Percentiles rank a stretch among this genome's conserved stretches.
phyloP scores from a whole-genome alignment of 64 coral and sea anemone species.

The Montipora sp. region DNA sequence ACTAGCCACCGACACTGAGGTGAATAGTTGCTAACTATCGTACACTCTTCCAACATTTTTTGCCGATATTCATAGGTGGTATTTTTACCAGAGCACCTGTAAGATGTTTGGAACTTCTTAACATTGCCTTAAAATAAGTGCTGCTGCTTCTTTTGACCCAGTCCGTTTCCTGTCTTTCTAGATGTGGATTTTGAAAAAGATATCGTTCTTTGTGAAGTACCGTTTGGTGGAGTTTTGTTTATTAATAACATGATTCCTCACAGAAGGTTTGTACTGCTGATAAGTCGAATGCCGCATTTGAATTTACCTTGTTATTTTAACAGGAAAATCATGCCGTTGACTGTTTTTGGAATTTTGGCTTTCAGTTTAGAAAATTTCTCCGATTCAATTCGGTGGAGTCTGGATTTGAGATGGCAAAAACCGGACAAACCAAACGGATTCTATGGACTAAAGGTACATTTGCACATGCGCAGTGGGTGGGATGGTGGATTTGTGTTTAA shows the following conservation, averaged over 20 bases:
- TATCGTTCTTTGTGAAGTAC: conserved; percentile 85
- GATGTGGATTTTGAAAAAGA: conserved; percentile 81
- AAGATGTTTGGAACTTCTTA: too few species aligned
- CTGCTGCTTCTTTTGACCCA: too few species aligned
- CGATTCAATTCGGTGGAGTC: conserved; percentile 74
- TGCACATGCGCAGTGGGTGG: too few species aligned
- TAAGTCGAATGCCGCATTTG: too few species aligned
- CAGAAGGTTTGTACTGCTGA: conserved; percentile 60
- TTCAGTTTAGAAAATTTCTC: conserved; percentile 76
- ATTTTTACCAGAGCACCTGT: too few species aligned
- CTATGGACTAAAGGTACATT: conserved; percentile 79
- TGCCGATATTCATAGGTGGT: too few species aligned
- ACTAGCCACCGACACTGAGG: too few species aligned
- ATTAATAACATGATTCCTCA: conserved; percentile 87
- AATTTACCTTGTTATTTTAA: neutral
- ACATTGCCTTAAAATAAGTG: too few species aligned
- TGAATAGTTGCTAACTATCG: too few species aligned
- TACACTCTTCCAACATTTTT: too few species aligned
- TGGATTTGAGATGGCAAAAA: conserved; percentile 86
- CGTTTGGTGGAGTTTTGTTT: conserved; percentile 87
- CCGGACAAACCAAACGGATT: conserved; percentile 85
- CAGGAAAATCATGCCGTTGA: neutral
- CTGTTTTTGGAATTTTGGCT: neutral
- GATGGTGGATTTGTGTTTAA: too few species aligned
- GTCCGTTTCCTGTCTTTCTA: neutral